Conservation (phyloP, 2,888 invertebrate genomes). For the Drosophila differens region DNA sequence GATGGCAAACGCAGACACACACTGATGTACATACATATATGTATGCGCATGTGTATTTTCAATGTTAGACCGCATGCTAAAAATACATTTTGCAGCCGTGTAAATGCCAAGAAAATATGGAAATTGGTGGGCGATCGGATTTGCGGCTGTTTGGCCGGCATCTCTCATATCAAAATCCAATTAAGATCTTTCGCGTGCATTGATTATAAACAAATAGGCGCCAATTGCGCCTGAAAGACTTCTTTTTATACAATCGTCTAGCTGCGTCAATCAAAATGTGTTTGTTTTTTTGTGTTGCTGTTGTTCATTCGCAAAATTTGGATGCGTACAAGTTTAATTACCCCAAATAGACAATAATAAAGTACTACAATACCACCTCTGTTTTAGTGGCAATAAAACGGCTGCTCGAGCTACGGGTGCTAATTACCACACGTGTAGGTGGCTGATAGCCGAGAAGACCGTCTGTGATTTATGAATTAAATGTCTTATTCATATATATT, state of each 20-base stretch:
- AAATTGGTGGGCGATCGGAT: conserved; percentile 37
- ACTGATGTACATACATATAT: neutral
- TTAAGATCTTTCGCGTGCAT: conserved; percentile 69
- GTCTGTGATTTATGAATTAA: conserved; percentile 42
- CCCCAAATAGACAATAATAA: conserved; percentile 16
- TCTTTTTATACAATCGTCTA: conserved; percentile 10
- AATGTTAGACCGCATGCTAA: conserved; percentile 71
- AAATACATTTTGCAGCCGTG: conserved; percentile 61
- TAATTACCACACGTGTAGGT: conserved; percentile 57
- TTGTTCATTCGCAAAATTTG: neutral
- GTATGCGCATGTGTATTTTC: conserved; percentile 49
- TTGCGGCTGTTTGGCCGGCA: conserved; percentile 22
- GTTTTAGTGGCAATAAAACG: conserved; percentile 57
- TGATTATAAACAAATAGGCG: conserved; percentile 61
- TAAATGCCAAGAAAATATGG: conserved; percentile 57
- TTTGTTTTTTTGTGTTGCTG: neutral
- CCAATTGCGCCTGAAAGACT: conserved; percentile 42
- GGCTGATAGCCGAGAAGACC: neutral
- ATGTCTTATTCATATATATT: conserved; percentile 16
- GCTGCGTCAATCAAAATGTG: conserved; percentile 16
- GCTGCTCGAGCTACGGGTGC: conserved; percentile 37
- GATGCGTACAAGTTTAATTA: conserved; percentile 6
- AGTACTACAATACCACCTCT: conserved; percentile 8
- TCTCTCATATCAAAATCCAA: conserved; percentile 73
- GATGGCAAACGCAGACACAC: conserved; percentile 36